phyloP scores from a whole-genome alignment of 2,797 vertebrate species.

The Lagorchestes hirsutus region DNA sequence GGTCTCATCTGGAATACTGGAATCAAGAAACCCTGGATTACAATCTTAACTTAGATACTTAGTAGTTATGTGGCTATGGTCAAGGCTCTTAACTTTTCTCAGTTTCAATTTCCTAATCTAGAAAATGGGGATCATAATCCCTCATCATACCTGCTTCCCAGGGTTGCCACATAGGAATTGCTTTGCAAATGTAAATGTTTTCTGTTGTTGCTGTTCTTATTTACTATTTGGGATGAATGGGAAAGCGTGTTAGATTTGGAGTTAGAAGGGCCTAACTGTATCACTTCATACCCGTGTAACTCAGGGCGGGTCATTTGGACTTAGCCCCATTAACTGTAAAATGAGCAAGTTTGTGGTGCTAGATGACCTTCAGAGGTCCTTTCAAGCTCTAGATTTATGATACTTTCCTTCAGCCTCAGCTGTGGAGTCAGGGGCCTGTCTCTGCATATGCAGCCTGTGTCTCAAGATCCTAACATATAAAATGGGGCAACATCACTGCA shows the following conservation, averaged over 20 bases:
- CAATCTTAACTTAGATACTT: neutral
- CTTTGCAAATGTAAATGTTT: neutral
- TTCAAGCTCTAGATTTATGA: neutral
- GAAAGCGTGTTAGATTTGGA: neutral
- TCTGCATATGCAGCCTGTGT: neutral
- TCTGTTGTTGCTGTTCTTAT: neutral
- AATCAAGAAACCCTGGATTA: neutral
- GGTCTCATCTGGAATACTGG: neutral
- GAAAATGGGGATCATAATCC: neutral
- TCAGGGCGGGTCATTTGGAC: neutral
- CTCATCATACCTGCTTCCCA: neutral
- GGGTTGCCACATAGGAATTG: neutral
- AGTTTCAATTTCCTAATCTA: neutral
- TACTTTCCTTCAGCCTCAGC: slow-evolving; percentile 13
- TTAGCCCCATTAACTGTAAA: neutral
- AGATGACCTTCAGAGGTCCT: neutral
- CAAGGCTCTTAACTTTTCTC: neutral
- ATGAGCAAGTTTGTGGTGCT: neutral
- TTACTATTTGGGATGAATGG: neutral
- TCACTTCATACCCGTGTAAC: neutral
- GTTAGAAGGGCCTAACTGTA: neutral
- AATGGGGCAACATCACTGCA: neutral
- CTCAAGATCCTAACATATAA: neutral
- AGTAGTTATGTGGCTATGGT: neutral
- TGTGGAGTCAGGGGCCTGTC: neutral